Evolutionary conservation across 2,888 invertebrate species (phyloP).

Genomic region (Schizaphis graminum): DNA sequence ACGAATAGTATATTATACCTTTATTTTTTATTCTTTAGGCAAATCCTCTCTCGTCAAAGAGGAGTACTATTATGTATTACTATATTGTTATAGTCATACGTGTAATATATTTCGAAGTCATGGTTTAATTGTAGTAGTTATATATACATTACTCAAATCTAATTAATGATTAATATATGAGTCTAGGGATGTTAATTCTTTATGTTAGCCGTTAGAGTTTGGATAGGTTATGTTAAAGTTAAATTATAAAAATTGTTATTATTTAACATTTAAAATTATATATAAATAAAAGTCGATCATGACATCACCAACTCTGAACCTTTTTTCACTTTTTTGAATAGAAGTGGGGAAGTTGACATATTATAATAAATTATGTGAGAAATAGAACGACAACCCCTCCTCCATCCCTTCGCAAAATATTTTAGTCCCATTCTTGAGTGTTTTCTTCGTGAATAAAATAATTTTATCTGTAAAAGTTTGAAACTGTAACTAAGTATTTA

Average conservation of each 20-base stretch:
- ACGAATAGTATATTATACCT: neutral
- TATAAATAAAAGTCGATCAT: neutral
- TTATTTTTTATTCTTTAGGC: neutral
- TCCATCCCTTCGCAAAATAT: neutral
- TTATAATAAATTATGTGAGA: conserved; percentile 2
- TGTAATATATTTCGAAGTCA: neutral
- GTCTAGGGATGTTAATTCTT: neutral
- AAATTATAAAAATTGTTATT: neutral
- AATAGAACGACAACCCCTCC: neutral
- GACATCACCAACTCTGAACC: neutral
- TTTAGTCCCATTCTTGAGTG: neutral
- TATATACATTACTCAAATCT: neutral
- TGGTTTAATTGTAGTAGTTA: neutral
- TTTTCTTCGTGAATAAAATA: neutral
- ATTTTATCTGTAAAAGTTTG: conserved; percentile 8
- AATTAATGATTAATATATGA: neutral
- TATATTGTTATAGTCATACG: neutral
- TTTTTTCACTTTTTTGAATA: neutral
- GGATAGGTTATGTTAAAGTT: neutral
- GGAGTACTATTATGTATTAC: neutral
- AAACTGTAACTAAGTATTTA: neutral
- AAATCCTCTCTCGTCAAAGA: too few relatives aligned
- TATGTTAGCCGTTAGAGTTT: neutral
- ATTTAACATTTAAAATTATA: neutral
- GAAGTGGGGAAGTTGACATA: neutral